Base-by-base conservation (phyloP, 1,140 invertebrate species). In the Drosophila leontia region DNA sequence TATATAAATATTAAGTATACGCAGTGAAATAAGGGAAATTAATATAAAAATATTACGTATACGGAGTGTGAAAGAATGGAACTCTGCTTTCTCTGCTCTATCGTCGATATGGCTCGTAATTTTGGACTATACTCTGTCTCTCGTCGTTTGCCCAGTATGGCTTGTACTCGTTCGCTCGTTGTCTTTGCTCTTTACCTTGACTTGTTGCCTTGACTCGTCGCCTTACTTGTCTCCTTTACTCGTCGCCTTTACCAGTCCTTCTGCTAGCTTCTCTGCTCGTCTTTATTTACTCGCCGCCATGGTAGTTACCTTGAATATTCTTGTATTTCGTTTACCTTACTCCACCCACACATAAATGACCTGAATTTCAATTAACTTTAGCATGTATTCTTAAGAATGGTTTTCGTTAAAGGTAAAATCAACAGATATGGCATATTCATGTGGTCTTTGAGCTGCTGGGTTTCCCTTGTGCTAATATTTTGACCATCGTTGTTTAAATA, bases 401-500 rank as follows among this genome's bases (percentile, higher is more conserved):
- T 17, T 19, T 23, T 37, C 34, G 17, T 42, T 60, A 26, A 34
- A n/a, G 37, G 56, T n/a, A n/a, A 37, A n/a, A 23, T 39, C 37
- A 59, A 23, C 62, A 44, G 39, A 26, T 61, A 35, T 61, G 15
- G 13, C 19, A 55, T 55, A 56, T 26, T 62, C 23, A 65, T 34
- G 26, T 34, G 17, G 17, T 55, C 26, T 12, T 42, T 42, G 19
- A 35, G 15, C 29, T 26, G 23, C 32, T 35, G 1, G 11, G 19
- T 12, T 29, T 39, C 1, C 15, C 17, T 17, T 70, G 19, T 70
- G 39, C 67, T 56, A 47, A 68, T 39, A 68, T 45, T 44, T 45
- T 68, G 67, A 23, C 63, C 67, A 26, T 42, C 19, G 29, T 47
- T 50, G 67, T 70, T 70, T 17, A 56, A 68, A 47, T 68, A 37